Base-by-base conservation (phyloP, 1,140 invertebrate genomes). In the Leptonema lineaticorne region DNA sequence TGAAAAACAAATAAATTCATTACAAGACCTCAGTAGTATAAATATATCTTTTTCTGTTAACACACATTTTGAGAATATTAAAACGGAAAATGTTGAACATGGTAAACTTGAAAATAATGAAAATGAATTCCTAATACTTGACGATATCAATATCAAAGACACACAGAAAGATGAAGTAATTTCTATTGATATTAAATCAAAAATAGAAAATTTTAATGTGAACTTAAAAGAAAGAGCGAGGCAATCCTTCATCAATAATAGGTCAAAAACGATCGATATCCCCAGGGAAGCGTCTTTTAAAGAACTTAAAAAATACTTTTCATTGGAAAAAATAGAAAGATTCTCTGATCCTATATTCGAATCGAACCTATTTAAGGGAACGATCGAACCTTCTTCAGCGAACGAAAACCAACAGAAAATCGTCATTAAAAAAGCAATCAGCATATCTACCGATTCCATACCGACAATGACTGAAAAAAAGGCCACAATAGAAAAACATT, bases 181-280 rank as follows among this genome's bases (percentile, higher is more conserved):
- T 48, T 60, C 68, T 33, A 33, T 33, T 28, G 1, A 58, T 50
- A 46, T 72, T 6, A 69, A 72, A 59, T 57, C 56, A 14, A 72
- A 72, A 63, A 72, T 72, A 56, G 66, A 73, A 68, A 56, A 57
- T n/a, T 67, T 56, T 26, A 63, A 69, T 59, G 48, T 27, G 33
- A 50, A 45, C 30, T 22, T 22, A 7, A 29, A 14, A 53, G 50
- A 65, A 8, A 30, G 48, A 11, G 33, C 68, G 16, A 68, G 65
- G 28, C 37, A 73, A 45, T 60, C 63, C 5, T 66, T 73, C 59
- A 30, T 67, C 58, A 68, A 64, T 53, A 64, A 69, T 20, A 68
- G 41, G 66, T 73, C 71, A 45, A 67, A 73, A 46, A 73, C 71
- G 6, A 66, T 73, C 20, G 71, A 73, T 26, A 16, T 70, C 45